Conservation (phyloP, 2,113 vertebrate species). For the Ptilorrhoa leucosticta region DNA sequence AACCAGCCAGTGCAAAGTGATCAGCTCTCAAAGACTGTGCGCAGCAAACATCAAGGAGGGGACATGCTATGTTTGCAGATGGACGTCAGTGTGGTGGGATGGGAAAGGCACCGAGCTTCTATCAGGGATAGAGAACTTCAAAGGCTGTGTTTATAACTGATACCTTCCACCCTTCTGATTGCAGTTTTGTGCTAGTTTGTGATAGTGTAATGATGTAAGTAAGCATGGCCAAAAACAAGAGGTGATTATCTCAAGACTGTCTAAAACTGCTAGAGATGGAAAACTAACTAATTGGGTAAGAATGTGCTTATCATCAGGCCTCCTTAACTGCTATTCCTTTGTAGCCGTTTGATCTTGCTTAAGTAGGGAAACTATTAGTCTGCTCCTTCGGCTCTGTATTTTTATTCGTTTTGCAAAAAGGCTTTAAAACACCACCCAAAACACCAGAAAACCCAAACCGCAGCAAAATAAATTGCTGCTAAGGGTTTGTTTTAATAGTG, state of each 20-base stretch:
- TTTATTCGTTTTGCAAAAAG: background rate
- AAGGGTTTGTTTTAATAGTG: background rate
- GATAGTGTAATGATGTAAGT: background rate
- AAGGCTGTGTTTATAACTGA: background rate
- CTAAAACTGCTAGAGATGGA: background rate
- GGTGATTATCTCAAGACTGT: background rate
- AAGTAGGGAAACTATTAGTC: background rate
- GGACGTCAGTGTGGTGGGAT: background rate
- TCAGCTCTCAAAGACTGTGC: background rate
- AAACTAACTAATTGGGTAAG: background rate
- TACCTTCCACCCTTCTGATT: background rate
- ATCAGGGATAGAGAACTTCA: background rate
- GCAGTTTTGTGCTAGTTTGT: background rate
- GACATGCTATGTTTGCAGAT: background rate
- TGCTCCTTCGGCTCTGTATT: background rate
- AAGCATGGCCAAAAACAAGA: background rate
- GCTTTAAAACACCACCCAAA: background rate
- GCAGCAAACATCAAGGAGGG: background rate
- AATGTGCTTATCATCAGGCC: background rate
- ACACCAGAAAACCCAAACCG: background rate
- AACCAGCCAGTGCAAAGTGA: background rate
- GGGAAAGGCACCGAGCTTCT: background rate
- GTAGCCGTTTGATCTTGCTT: background rate
- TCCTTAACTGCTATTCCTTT: background rate
- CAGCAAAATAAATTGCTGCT: background rate